Evolutionary conservation across 2,797 vertebrate genomes (phyloP), one percentile per base, ranked within the genome.

Genomic region (Pseudomugil gertrudae): DNA sequence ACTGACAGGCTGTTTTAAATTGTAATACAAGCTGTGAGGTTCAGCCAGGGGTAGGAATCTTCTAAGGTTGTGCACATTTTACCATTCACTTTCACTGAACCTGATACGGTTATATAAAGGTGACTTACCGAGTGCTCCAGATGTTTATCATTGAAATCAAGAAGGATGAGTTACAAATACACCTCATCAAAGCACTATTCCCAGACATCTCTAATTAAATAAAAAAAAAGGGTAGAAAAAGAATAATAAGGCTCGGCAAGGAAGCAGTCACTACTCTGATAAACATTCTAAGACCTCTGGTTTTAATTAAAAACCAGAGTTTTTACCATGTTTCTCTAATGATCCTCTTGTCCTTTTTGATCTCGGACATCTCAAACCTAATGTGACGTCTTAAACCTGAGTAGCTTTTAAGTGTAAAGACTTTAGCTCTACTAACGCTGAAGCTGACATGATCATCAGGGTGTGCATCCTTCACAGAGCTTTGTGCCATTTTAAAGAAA

Each of bases 31-130:
- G 73, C 75, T 71, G 69, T 66, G 53, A 66, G 59, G 80, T 89
- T 90, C 86, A 89, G 84, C 87, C 87, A 87, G 84, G 75, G 87
- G 84, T 87, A 35, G 69, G 29, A 52, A 66, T 52, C 59, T 60
- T 70, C 61, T 71, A 54, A 58, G 77, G 58, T 80, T 55, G 61
- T 48, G 64, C 6, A 67, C 65, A 64, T 73, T 51, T 72, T 61
- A 54, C 15, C 6, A 0, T 59, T 68, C 54, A 50, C 63, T 69
- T 24, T 38, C 30, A 30, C 38, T 52, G 29, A 79, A 69, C 17
- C 26, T 9, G 4, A 57, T 63, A 15, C 24, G 32, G 38, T 53
- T 59, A 15, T 54, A n/a, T 32, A 59, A 40, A 38, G 9, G 27
- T 8, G 40, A 17, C 21, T 24, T 17, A 7, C 40, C 14, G 55